Conservation (phyloP, 1,140 invertebrate genomes). For the Lordiphosa clarofinis region DNA sequence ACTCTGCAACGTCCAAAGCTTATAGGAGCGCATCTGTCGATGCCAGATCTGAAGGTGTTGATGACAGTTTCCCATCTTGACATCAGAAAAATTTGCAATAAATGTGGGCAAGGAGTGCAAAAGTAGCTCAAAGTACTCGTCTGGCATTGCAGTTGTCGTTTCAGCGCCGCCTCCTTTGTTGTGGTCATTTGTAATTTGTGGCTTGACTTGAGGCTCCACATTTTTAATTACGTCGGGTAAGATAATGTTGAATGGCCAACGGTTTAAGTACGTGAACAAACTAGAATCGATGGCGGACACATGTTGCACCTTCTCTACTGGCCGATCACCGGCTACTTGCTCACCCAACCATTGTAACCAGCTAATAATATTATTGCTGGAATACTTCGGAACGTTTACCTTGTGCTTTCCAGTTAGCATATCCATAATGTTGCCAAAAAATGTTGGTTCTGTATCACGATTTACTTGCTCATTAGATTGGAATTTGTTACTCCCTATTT, state of each 20-base stretch:
- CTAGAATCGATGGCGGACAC: constrained; percentile 22
- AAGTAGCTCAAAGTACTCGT: constrained; percentile 81
- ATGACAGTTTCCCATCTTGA: constrained; percentile 83
- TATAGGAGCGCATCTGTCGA: constrained; percentile 84
- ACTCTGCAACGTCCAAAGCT: constrained; percentile 87
- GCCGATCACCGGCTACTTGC: constrained; percentile 1
- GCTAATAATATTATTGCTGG: constrained; percentile 76
- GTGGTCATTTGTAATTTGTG: constrained; percentile 49
- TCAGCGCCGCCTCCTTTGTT: constrained; percentile 55
- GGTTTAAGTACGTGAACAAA: constrained; percentile 54
- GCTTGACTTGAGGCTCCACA: constrained; percentile 27
- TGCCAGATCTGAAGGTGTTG: constrained; percentile 85
- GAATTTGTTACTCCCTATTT: not conserved
- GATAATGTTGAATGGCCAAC: constrained; percentile 66
- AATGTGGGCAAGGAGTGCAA: constrained; percentile 84
- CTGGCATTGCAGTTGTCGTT: constrained; percentile 35
- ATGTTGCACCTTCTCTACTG: not conserved
- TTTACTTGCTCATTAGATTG: not conserved
- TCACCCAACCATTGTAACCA: constrained; percentile 72
- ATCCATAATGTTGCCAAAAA: constrained; percentile 13
- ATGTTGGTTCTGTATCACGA: constrained; percentile 3
- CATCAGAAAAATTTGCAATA: constrained; percentile 84
- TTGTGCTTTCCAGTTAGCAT: constrained; percentile 14
- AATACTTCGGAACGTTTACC: constrained; percentile 8
- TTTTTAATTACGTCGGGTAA: constrained; percentile 28